These are phyloP conservation scores for Urocynchramus pylzowi DNA, from an alignment of 2,113 vertebrate genomes.

Conservation along the genomic window DNA sequence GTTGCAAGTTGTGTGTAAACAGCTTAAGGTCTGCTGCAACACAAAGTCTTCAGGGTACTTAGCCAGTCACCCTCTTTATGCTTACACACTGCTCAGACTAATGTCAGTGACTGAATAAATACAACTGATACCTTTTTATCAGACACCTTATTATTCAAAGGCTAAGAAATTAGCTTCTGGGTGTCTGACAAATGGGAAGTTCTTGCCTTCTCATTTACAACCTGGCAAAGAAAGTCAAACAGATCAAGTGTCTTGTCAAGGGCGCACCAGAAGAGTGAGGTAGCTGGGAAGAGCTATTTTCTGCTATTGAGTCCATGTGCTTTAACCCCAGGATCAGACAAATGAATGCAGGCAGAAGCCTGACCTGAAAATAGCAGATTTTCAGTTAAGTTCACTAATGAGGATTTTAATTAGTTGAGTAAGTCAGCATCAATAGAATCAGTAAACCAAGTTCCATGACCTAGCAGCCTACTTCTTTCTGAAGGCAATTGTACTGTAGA, in stretches of 20 bases:
- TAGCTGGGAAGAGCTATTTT: conserved; percentile 45
- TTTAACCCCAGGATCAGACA: conserved; percentile 1
- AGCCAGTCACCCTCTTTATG: neutral
- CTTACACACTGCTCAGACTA: neutral
- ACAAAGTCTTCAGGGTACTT: neutral
- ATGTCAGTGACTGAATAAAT: neutral
- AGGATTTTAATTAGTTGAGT: conserved; percentile 62
- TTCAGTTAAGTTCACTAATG: conserved; percentile 55
- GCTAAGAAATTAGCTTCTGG: neutral
- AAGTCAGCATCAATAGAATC: neutral
- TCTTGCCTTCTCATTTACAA: neutral
- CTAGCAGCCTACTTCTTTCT: conserved; percentile 48
- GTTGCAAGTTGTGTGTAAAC: neutral
- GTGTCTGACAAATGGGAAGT: neutral
- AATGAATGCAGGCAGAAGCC: neutral
- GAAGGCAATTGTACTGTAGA: neutral
- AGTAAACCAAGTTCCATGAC: conserved; percentile 39
- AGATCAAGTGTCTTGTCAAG: neutral
- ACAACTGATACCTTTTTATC: neutral
- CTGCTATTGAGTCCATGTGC: neutral
- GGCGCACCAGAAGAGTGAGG: neutral
- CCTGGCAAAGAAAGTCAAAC: neutral
- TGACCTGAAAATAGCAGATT: conserved; percentile 47
- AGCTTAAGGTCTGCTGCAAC: neutral
- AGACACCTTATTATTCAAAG: neutral